Base-by-base conservation (phyloP, 2,797 vertebrate species). In the Mionectes olivaceus region DNA sequence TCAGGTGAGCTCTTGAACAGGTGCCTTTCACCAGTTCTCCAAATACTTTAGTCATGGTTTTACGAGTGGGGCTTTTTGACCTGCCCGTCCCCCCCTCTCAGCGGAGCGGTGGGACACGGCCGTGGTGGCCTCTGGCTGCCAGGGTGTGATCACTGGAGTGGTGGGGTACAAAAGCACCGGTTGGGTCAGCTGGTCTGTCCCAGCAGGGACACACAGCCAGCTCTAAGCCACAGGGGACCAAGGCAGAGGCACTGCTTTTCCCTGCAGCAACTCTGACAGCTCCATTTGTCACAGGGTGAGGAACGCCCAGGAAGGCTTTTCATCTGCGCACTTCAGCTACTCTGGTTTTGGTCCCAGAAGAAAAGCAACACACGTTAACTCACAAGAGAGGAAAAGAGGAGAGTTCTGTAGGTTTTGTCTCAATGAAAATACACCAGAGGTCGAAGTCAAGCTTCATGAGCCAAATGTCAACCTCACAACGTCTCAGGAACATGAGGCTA, bases 91-190 rank as follows among this genome's bases (percentile, higher is more conserved):
- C 43, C 68, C 24, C 9, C n/a, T 32, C 11, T 3, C 50, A 47
- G 43, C 49, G 65, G 21, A 71, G 46, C 73, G 61, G 83, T 2
- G 30, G 80, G 6, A 13, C 4, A 2, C 3, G 60, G 5, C 47
- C 37, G 22, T 2, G 15, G 21, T 43, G 78, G 46, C 37, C 56
- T 41, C 61, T 71, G 75, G 33, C 53, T 87, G 75, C 37, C 23
- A 18, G 46, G 37, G 27, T 2, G 0, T 3, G 12, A 14, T 28
- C 67, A 16, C n/a, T 15, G 1, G 32, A 32, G 13, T 1, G 2
- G 9, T 27, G 44, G 19, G 50, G 27, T 4, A 32, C 21, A 46
- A 24, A 52, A 43, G 76, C 13, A 4, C 21, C 13, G 67, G 6
- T 3, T 49, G 74, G 32, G 27, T 11, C 69, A 74, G 59, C 13